Conservation (phyloP, 2,797 vertebrate genomes). For the Sebastes alutus region DNA sequence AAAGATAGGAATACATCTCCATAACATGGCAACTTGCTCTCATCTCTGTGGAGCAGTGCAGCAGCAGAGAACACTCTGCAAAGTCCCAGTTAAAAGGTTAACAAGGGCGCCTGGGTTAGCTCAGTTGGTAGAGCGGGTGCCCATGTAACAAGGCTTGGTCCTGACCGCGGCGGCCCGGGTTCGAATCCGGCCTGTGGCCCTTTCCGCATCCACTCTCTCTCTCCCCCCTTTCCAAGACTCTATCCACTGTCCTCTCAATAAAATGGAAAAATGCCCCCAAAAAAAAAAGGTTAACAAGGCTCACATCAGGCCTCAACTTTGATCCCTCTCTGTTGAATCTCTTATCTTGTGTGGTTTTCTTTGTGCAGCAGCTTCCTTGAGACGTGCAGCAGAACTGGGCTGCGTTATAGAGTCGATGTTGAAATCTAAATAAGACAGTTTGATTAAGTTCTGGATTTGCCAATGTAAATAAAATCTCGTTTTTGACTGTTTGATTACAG, state of each 20-base stretch:
- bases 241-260: no score
- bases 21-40: slow-evolving; percentile 13
- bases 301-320: slow-evolving; percentile 6
- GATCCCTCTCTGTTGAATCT: not conserved
- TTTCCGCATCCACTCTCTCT: no score
- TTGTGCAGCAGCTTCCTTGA: not conserved
- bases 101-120: no score
- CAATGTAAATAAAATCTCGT: slow-evolving; percentile 4
- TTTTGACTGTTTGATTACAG: slow-evolving; percentile 24
- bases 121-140: no score
- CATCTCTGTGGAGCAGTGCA: slow-evolving; percentile 3
- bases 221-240: no score
- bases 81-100: not conserved
- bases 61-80: not conserved
- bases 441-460: not conserved
- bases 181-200: no score
- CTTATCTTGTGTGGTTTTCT: not conserved
- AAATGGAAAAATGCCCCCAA: no score
- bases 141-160: no score
- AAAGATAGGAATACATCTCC: no score
- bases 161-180: no score
- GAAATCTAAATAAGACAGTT: slow-evolving; percentile 1
- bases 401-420: not conserved
- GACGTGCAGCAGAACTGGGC: not conserved
- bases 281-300: not conserved